These are phyloP conservation scores for Eurytoma californica DNA, from an alignment of 2,888 invertebrate species.

Conservation along the genomic window DNA sequence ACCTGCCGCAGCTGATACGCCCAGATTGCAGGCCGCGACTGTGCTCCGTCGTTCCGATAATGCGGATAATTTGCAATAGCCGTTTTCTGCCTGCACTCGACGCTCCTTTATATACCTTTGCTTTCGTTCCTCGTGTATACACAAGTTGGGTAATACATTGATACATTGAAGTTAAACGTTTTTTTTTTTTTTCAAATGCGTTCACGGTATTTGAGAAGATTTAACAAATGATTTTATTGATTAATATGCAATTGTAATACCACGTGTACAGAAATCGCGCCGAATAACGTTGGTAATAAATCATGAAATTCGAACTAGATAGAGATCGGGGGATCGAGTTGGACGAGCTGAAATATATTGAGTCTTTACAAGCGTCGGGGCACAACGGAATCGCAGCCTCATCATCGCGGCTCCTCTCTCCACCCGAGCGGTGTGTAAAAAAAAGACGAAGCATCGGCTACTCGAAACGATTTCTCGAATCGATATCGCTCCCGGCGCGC, in stretches of 20 bases:
- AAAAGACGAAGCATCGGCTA: background rate
- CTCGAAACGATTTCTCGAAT: conserved; percentile 29
- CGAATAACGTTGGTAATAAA: conserved; percentile 19
- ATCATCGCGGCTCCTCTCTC: conserved; percentile 11
- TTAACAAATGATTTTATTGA: too few species aligned
- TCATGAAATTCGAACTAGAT: conserved; percentile 43
- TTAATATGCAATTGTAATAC: background rate
- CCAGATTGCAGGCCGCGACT: too few species aligned
- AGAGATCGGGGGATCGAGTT: conserved; percentile 20
- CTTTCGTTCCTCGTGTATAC: too few species aligned
- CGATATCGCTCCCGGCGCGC: conserved; percentile 11
- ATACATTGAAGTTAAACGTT: too few species aligned
- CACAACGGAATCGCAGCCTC: conserved; percentile 32
- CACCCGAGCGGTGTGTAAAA: background rate
- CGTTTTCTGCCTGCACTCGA: background rate
- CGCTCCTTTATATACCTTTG: background rate
- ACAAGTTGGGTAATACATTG: too few species aligned
- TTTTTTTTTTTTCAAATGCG: too few species aligned
- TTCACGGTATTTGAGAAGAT: too few species aligned
- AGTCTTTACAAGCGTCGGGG: conserved; percentile 21
- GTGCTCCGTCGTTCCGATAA: too few species aligned
- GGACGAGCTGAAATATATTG: conserved; percentile 25
- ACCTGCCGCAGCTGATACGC: background rate
- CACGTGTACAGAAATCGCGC: background rate
- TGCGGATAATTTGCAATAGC: too few species aligned